Conservation (phyloP, 1,140 invertebrate genomes). For the Fopius arisanus region DNA sequence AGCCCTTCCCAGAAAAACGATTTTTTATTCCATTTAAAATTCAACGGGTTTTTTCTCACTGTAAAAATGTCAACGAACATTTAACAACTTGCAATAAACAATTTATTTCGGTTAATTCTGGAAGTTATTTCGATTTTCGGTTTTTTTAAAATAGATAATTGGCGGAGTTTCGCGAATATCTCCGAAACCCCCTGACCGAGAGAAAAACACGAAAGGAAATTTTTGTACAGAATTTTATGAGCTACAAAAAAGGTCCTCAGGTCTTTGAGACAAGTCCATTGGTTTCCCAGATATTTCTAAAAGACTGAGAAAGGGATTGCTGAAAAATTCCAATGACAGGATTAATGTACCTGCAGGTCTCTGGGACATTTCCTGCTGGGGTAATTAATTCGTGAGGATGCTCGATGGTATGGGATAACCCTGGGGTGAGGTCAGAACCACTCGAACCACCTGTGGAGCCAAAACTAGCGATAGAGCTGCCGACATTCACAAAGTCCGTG, state of each 20-base stretch:
- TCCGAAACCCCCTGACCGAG: no score
- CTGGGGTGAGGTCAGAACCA: background rate
- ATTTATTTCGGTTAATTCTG: no score
- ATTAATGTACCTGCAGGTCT: background rate
- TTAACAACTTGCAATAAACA: no score
- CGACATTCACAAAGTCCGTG: background rate
- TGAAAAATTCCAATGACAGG: background rate
- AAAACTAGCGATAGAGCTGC: conserved; percentile 2
- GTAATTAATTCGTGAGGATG: background rate
- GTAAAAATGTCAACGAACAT: no score
- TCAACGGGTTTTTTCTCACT: no score
- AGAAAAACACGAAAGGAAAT: no score
- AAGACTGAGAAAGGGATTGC: no score
- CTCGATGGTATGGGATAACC: background rate
- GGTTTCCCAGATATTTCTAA: background rate
- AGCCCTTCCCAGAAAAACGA: no score
- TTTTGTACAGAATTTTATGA: background rate
- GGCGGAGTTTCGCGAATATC: no score
- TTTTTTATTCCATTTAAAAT: no score
- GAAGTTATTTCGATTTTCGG: no score
- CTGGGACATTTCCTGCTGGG: background rate
- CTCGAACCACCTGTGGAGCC: conserved; percentile 7
- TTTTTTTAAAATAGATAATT: no score
- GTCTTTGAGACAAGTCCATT: background rate
- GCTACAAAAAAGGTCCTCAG: background rate